Base-by-base conservation (phyloP, 2,888 invertebrate species). In the Eudemis profundana region DNA sequence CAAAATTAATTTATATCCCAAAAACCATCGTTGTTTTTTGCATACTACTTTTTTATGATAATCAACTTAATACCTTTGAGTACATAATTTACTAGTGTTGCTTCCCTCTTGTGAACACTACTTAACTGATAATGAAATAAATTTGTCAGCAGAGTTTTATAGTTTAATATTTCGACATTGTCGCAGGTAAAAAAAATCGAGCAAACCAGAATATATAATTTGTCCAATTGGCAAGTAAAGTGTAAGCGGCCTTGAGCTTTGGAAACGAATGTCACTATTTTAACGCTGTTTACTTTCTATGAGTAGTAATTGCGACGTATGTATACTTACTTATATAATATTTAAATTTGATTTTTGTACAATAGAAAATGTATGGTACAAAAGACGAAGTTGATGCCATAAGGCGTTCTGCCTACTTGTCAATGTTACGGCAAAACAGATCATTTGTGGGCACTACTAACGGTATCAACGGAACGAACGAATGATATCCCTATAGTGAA, bases 21-120 rank as follows among this genome's bases (percentile, higher is more conserved):
- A n/a, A n/a, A n/a, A n/a, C n/a, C n/a, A n/a, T n/a, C n/a, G n/a
- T n/a, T n/a, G n/a, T n/a, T n/a, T n/a, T n/a, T n/a, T n/a, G n/a
- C n/a, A n/a, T n/a, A n/a, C n/a, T n/a, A n/a, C n/a, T n/a, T n/a
- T n/a, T n/a, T n/a, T n/a, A n/a, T n/a, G n/a, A n/a, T n/a, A n/a
- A n/a, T n/a, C n/a, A n/a, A n/a, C 29, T 33, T 44, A 42, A n/a
- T 51, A 61, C 61, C 51, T 61, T 61, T 8, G 61, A 33, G 21
- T 15, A 42, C 61, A 61, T 61, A 1, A 33, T 44, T 42, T 15
- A 21, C 8, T 33, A 14, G 14, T 42, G 40, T 54, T 54, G 40
- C n/a, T n/a, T 54, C 27, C 17, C 12, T 21, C 5, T 2, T 54
- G 14, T 5, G 15, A 15, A 42, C 17, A 27, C 1, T 53, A 15